phyloP scores from a whole-genome alignment of 2,113 vertebrate genomes.

The Bombycilla garrulus region DNA sequence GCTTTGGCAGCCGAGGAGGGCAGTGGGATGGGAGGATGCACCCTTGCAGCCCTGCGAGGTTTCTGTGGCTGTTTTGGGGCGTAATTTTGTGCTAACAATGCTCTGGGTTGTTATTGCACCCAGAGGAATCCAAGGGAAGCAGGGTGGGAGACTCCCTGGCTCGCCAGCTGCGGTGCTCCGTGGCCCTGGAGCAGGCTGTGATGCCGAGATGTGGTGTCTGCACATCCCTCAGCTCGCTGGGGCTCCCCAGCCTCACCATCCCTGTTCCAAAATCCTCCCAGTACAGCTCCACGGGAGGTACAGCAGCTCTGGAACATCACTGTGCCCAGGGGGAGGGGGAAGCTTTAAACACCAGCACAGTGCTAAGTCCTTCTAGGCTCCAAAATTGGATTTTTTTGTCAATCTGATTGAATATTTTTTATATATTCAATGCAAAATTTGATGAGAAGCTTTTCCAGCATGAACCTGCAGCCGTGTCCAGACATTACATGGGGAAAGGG shows the following conservation, averaged over 20 bases:
- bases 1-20: neutral
- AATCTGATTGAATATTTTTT: neutral
- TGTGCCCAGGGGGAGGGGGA: neutral
- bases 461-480: neutral
- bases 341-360: accelerated
- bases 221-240: neutral
- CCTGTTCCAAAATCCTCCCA: neutral
- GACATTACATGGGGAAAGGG: neutral
- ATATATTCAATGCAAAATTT: neutral
- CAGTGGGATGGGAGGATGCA: neutral
- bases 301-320: neutral
- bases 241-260: neutral
- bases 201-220: neutral
- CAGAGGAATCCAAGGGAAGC: neutral
- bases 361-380: neutral
- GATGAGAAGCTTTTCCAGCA: neutral
- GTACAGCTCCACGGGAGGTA: accelerated
- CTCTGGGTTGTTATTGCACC: neutral
- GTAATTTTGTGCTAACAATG: neutral
- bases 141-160: neutral
- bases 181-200: accelerated
- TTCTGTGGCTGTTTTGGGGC: neutral
- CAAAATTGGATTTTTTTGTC: neutral
- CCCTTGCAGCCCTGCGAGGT: neutral
- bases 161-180: accelerated